Evolutionary conservation across 2,113 vertebrate genomes (phyloP), one percentile per base, ranked within the genome.

Genomic region (Cynocephalus volans): DNA sequence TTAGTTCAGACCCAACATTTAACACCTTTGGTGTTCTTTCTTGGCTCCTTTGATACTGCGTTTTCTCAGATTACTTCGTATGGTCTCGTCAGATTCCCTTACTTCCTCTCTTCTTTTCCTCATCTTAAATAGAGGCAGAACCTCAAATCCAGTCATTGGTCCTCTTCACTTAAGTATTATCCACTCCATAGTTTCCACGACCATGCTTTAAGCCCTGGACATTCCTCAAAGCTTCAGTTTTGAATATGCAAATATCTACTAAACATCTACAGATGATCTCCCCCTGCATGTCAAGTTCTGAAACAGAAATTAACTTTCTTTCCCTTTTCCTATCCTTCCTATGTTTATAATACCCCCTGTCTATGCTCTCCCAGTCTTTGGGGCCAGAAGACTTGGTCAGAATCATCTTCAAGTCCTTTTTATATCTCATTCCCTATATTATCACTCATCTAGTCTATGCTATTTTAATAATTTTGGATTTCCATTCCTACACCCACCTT

Each of bases 401-500:
- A 83, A 56, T 80, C 33, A 52, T 24, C 33, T 93, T 93, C 12
- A 45, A 65, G 9, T 45, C 65, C 24, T 84, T 75, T 28, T 90
- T 93, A 72, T 60, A 41, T 80, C 31, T 75, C 70, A 65, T 17
- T 67, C 21, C 13, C 28, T 90, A 36, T 15, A 21, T 73, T 73
- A 41, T 54, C 28, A 48, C 31, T 33, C 11, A 17, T 64, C 17
- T 60, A 72, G 45, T 73, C n/a, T 69, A 48, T 56, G 65, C 24
- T 19, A 52, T 62, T 86, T 54, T 72, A 50, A 54, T 89, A 48
- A 69, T 41, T 69, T 85, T 93, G 2, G 77, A 89, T 90, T 95
- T 97, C 75, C 48, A 93, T 33, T 60, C 12, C 23, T 33, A 90
- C 45, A 54, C 19, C 12, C 33, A 58, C 24, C 31, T 41, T 58